Percentiles rank a stretch among this genome's conserved stretches.
These are phyloP conservation scores for Cyprinodon brontotheroides DNA, from an alignment of 2,113 vertebrate species.

Conservation along the genomic window DNA sequence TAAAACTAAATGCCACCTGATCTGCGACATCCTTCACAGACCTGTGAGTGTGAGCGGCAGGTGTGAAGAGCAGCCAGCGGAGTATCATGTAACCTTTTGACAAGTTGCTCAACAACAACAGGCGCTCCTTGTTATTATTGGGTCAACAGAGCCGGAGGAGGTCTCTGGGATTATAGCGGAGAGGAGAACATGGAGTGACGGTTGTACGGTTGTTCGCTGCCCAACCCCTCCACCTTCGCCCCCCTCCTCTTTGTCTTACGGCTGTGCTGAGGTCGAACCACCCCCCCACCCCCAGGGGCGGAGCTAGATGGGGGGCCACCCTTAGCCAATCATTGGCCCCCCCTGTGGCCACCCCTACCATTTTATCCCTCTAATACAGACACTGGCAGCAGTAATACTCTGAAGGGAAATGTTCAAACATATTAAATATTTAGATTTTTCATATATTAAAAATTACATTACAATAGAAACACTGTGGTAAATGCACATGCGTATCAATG, in stretches of 20 bases:
- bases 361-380: too few species aligned
- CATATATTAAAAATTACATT: too few species aligned
- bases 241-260: constrained; percentile 46
- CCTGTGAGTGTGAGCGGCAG: constrained; percentile 57
- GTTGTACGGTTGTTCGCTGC: constrained; percentile 14
- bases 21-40: constrained; percentile 30
- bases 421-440: too few species aligned
- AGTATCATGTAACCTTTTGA: constrained; percentile 71
- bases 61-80: constrained; percentile 63
- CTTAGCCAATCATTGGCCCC: too few species aligned
- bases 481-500: too few species aligned
- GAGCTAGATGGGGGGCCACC: too few species aligned
- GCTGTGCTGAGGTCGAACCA: constrained; percentile 71
- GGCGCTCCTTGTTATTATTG: constrained; percentile 69
- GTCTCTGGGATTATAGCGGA: constrained; percentile 66
- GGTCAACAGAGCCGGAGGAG: constrained; percentile 74
- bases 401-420: too few species aligned
- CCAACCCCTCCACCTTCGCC: constrained; percentile 1
- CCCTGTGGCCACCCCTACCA: too few species aligned
- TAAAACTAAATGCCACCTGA: constrained; percentile 2
- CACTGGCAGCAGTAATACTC: too few species aligned
- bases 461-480: too few species aligned
- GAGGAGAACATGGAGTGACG: constrained; percentile 57
- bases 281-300: constrained; percentile 6
- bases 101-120: constrained; percentile 69